Base-by-base conservation (phyloP, 1,140 invertebrate species). In the Drosophila nasuta region DNA sequence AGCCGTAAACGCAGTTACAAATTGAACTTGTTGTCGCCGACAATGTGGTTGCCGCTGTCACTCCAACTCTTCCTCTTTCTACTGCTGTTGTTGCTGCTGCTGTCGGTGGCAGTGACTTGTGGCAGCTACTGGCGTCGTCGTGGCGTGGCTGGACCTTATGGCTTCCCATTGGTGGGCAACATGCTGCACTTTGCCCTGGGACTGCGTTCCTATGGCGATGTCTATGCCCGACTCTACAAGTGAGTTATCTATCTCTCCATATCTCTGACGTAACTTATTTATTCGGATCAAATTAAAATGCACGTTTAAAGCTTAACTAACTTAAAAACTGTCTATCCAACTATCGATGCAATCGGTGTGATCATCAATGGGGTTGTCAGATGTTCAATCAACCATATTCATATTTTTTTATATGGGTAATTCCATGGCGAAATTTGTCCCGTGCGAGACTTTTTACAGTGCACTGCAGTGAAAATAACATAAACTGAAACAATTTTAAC, bases 151-250 rank as follows among this genome's bases (percentile, higher is more conserved):
- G 81, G 79, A 20, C 86, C 83, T 0, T 8, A 4, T 0, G 79
- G 81, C 15, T 69, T 68, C 43, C 81, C 79, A 0, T 17, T 91
- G 15, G 66, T 86, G 5, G 87, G 87, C 0, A 91, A 81, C 13
- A 89, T 91, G 87, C 3, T 46, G 5, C 7, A 70, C 25, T 91
- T 80, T 58, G 60, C 62, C 0, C 13, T 73, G 10, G 77, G 65
- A 0, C 15, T 13, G 1, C 41, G 68, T 1, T 83, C 87, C 11
- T 86, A 86, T 33, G 87, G 87, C 6, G 69, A 75, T 13, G 67
- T 89, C 5, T 91, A 91, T 49, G 56, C 63, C 1, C 1, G 51
- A 0, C 54, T 91, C 8, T 91, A 91, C 59, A 74, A 65, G 87
- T 90, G 30, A 74, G 85, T 13, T 33, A 38, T 38, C 10, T 33